A percentile compares a stretch with the other conserved stretches of the same genome.
Evolutionary conservation across 2,113 vertebrate genomes (phyloP).

Genomic region (Prinia subflava): DNA sequence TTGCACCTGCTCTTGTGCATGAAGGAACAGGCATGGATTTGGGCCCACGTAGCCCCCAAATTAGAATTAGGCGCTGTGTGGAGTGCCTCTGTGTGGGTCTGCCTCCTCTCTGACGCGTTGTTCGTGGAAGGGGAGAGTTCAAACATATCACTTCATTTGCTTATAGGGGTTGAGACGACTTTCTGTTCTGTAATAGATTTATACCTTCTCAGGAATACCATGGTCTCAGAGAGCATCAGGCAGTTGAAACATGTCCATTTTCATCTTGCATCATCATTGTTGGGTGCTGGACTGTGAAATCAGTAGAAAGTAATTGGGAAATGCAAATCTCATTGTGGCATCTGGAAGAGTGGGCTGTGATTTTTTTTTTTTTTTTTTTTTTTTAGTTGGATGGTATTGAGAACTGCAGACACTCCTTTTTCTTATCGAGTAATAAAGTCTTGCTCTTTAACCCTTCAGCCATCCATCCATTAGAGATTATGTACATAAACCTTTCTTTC

Average conservation of each 20-base stretch:
- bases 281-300: background rate
- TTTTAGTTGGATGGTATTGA: background rate
- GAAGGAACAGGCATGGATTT: background rate
- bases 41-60: background rate
- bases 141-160: background rate
- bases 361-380: background rate
- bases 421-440: background rate
- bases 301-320: background rate
- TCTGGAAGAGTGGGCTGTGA: background rate
- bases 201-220: background rate
- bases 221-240: background rate
- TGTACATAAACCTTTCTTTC: background rate
- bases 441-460: background rate
- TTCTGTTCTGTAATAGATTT: background rate
- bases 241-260: background rate
- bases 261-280: background rate
- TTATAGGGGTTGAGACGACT: background rate
- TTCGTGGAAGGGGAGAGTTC: background rate
- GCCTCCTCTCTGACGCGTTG: background rate
- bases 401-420: fast-evolving
- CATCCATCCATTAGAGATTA: background rate
- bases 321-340: background rate
- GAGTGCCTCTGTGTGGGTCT: background rate
- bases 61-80: background rate
- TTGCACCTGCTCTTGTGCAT: background rate